phyloP scores from a whole-genome alignment of 1,140 invertebrate genomes.

The Probaryconus sp. region DNA sequence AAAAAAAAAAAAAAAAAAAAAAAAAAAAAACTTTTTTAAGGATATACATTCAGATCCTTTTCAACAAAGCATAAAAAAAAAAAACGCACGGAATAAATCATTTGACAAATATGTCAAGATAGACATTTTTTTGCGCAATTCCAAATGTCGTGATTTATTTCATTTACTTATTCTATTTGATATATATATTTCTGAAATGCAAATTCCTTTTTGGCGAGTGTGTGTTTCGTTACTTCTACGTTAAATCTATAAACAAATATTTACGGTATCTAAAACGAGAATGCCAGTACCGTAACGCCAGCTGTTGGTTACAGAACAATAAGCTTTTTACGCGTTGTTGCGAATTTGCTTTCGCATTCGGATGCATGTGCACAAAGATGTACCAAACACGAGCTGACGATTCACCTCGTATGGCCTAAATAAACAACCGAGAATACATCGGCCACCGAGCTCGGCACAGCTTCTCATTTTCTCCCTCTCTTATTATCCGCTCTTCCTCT shows the following conservation, averaged over 20 bases:
- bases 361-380: constrained; percentile 48
- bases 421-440: constrained; percentile 79
- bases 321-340: constrained; percentile 57
- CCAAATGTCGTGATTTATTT: too few species aligned
- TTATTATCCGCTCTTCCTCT: constrained; percentile 33
- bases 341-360: constrained; percentile 50
- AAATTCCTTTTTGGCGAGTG: too few species aligned
- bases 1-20: too few species aligned
- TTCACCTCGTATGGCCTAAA: constrained; percentile 78
- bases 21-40: neutral
- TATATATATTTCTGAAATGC: too few species aligned
- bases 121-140: constrained; percentile 14
- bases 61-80: too few species aligned
- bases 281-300: constrained; percentile 29
- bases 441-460: constrained; percentile 68
- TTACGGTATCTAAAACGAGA: constrained; percentile 43
- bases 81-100: too few species aligned
- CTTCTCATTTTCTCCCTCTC: constrained; percentile 33
- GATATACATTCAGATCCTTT: neutral
- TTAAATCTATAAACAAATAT: constrained; percentile 24
- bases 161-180: too few species aligned
- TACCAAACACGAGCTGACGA: constrained; percentile 65
- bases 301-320: constrained; percentile 51
- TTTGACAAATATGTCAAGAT: constrained; percentile 1
- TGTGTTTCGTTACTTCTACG: too few species aligned